Conservation (phyloP, 2,797 vertebrate species). For the Clarias pachynema region DNA sequence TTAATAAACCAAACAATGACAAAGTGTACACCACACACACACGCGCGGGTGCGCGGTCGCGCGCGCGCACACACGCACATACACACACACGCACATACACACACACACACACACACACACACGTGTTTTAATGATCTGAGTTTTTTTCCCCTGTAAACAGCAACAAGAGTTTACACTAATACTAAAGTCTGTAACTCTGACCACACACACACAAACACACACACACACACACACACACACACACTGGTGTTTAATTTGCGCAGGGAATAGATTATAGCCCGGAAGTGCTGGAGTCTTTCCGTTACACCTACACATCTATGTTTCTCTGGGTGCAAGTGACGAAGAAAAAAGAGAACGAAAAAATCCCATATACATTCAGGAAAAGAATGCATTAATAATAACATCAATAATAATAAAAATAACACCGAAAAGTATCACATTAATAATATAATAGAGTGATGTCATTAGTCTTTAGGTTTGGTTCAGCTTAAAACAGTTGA, state of each 20-base stretch:
- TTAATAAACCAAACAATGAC: conserved; percentile 22
- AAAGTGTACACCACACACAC: conserved; percentile 13
- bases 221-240: conserved; percentile 26
- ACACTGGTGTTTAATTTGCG: conserved; percentile 1
- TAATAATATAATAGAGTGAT: conserved; percentile 50
- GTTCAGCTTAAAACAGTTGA: conserved; percentile 41
- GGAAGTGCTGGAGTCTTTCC: conserved; percentile 29
- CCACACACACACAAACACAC: neutral
- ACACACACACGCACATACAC: conserved; percentile 1
- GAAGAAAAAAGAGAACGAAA: neutral
- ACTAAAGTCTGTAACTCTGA: conserved; percentile 17
- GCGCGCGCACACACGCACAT: neutral
- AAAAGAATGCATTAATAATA: conserved; percentile 1
- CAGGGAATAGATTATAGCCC: neutral
- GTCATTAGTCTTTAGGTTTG: conserved; percentile 24
- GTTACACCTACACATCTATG: neutral
- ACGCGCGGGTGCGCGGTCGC: neutral
- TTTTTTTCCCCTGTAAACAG: conserved; percentile 5
- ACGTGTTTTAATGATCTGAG: neutral
- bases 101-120: neutral
- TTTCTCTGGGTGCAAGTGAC: conserved; percentile 6
- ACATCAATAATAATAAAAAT: conserved; percentile 34
- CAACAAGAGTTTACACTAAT: neutral
- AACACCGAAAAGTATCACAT: conserved; percentile 48
- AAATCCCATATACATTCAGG: conserved; percentile 57